These are phyloP conservation scores for Hylomyscus alleni DNA, from an alignment of 2,797 vertebrate species.

Conservation along the genomic window DNA sequence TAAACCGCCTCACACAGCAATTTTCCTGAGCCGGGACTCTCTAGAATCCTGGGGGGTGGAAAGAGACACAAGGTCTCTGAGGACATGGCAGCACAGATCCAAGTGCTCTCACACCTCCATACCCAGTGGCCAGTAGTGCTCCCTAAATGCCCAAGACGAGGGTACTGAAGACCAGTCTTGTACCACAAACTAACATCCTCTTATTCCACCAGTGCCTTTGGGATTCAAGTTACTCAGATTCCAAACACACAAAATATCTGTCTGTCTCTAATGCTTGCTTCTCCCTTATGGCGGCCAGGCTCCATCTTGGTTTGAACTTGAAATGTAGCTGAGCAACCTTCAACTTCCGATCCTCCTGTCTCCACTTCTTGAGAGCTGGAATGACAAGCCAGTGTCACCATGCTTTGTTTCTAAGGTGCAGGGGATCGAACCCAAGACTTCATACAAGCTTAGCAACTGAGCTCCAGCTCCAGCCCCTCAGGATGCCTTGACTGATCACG, in stretches of 20 bases:
- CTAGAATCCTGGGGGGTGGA: no score
- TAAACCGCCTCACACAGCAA: neutral
- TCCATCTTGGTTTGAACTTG: neutral
- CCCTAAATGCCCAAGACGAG: neutral
- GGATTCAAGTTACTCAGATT: neutral
- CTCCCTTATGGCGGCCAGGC: neutral
- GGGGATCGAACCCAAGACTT: neutral
- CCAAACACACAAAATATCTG: neutral
- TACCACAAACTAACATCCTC: neutral
- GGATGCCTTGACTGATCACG: neutral
- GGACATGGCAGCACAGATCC: fast-evolving
- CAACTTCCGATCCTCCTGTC: neutral
- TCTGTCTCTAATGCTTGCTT: neutral
- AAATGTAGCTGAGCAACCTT: neutral
- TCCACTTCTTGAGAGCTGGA: neutral
- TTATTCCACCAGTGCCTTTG: neutral
- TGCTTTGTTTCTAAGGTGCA: neutral
- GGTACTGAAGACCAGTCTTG: neutral
- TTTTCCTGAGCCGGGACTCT: neutral
- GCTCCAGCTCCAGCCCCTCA: no score
- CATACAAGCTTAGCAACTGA: neutral
- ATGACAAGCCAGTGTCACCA: neutral
- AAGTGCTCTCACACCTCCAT: neutral
- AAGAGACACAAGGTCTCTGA: neutral
- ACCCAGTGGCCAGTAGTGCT: fast-evolving